Conservation (phyloP, 2,113 vertebrate species). For the Forbesichthys agassizii region DNA sequence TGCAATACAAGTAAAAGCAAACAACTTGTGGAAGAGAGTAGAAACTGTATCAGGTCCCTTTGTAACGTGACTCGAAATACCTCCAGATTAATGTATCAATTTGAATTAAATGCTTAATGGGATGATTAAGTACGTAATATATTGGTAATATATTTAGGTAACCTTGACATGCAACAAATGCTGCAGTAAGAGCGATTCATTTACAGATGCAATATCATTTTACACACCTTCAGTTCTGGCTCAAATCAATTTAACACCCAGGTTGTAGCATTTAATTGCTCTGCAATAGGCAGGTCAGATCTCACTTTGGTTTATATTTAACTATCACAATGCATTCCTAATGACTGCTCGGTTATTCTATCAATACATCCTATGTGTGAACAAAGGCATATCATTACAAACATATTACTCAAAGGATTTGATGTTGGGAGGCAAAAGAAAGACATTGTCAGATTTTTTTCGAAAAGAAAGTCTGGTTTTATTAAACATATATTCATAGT, state of each 20-base stretch:
- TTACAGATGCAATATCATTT: conserved; percentile 12
- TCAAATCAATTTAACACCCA: conserved; percentile 18
- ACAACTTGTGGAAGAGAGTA: background rate
- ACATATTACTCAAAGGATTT: background rate
- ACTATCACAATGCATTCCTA: background rate
- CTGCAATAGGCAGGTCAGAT: background rate
- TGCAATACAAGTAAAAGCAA: no score
- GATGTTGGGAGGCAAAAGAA: background rate
- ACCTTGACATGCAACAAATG: conserved; percentile 13
- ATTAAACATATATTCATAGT: conserved; percentile 95
- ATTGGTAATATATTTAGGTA: background rate
- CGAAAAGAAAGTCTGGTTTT: conserved; percentile 80
- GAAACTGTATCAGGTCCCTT: background rate
- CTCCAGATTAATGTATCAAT: background rate
- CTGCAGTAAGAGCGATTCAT: conserved; percentile 9
- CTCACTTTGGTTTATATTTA: conserved; percentile 9
- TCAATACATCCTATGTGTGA: no score
- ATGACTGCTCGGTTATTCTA: no score
- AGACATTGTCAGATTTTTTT: conserved; percentile 38
- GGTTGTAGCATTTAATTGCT: background rate
- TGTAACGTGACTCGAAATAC: background rate
- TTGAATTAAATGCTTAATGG: conserved; percentile 10
- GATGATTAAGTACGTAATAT: background rate
- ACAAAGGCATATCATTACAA: no score
- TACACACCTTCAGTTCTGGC: conserved; percentile 2